Base-by-base conservation (phyloP, 2,113 vertebrate genomes). In the Calidris pygmaea region DNA sequence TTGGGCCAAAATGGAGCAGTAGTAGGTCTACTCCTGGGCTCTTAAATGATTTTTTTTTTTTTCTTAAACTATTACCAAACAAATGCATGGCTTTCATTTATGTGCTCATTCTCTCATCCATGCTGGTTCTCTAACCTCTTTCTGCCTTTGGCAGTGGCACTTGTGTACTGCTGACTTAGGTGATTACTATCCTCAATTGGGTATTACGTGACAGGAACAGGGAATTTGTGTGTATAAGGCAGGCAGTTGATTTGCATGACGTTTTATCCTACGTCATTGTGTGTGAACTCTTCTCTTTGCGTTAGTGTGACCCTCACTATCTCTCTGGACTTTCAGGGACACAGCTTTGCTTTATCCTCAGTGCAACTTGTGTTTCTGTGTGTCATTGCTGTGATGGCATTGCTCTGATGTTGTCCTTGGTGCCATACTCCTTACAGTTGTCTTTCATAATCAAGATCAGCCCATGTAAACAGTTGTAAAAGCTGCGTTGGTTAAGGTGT, bases 321-420 rank as follows among this genome's bases (percentile, higher is more conserved):
- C 58, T 94, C 43, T 87, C 89, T 97, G 73, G 92, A 66, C 47
- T 90, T 90, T 73, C 81, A 88, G 75, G 71, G 85, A 85, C 73
- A 50, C 20, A 59, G 58, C 70, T 81, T 74, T 72, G 67, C 35
- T 63, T 87, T 80, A 62, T 37, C 73, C 71, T 81, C 55, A 41
- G 8, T 34, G 59, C 59, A 78, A 72, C 53, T 14, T 68, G 39
- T 71, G 71, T 50, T 91, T 71, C 65, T 91, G 7, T 55, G 20
- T 94, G 89, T 63, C 45, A 30, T 2, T 81, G 80, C 80, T 89
- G 72, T 89, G 55, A 62, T 37, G 63, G 35, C 63, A 92, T 50
- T 89, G 65, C 76, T 90, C 47, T 90, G 56, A 23, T 84, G 55
- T 43, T 62, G 90, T 63, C 78, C 79, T 82, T 53, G 22, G 66